Evolutionary conservation across 2,888 invertebrate genomes (phyloP).

Genomic region (Shargacucullia verbasci): DNA sequence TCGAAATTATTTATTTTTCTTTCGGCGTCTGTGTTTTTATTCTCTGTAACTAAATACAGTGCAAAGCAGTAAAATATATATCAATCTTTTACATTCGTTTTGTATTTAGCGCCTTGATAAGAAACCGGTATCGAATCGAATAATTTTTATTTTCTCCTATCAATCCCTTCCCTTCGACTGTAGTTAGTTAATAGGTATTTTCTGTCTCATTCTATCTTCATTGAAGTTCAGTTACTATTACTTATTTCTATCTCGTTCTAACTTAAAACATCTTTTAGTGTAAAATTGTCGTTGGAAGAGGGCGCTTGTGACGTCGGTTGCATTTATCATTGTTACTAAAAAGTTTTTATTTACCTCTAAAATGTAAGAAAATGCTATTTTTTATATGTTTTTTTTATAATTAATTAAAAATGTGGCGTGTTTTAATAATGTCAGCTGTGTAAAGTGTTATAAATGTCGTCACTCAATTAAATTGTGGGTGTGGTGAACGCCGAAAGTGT

Average conservation of each 20-base stretch:
- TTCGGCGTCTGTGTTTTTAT: too few species aligned
- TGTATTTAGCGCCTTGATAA: constrained; percentile 63
- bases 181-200: constrained; percentile 24
- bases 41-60: too few species aligned
- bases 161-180: constrained; percentile 62
- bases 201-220: constrained; percentile 65
- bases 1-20: too few species aligned
- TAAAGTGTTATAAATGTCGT: constrained; percentile 43
- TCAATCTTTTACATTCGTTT: constrained; percentile 11
- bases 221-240: constrained; percentile 12
- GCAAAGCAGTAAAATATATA: too few species aligned
- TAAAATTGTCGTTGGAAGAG: constrained; percentile 75
- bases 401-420: constrained; percentile 6
- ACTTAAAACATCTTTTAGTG: constrained; percentile 73
- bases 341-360: constrained; percentile 50
- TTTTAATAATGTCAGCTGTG: constrained; percentile 4
- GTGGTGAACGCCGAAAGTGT: constrained; percentile 78
- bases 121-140: constrained; percentile 70
- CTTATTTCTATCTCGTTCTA: constrained; percentile 57
- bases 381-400: constrained; percentile 5
- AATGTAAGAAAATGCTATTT: constrained; percentile 62
- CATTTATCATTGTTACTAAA: constrained; percentile 40
- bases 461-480: constrained; percentile 76
- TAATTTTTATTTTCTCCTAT: constrained; percentile 45
- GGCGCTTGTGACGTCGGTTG: constrained; percentile 66